Conservation (phyloP, 2,797 vertebrate species). For the Stomatorhinus walkeri region DNA sequence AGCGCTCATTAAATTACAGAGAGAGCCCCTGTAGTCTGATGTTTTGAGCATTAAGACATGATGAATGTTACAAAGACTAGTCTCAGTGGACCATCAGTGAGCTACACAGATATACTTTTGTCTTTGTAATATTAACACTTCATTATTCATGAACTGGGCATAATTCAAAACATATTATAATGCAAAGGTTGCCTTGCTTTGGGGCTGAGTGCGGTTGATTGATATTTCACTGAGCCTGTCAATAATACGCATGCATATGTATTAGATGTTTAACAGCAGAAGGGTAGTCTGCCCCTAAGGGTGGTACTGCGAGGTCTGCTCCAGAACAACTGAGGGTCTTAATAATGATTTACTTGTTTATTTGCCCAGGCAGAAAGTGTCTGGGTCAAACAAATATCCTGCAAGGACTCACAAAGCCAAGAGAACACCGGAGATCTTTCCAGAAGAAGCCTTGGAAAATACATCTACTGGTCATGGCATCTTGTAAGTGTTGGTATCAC, state of each 20-base stretch:
- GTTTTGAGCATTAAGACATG: not conserved
- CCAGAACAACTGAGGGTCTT: not conserved
- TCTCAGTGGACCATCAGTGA: not conserved
- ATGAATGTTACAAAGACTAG: not conserved
- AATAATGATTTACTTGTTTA: not conserved
- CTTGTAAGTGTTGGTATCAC: not conserved
- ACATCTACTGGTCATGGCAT: too few species aligned
- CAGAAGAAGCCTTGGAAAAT: not conserved
- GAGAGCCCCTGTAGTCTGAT: not conserved
- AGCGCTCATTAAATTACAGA: not conserved
- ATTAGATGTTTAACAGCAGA: not conserved
- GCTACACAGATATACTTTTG: not conserved
- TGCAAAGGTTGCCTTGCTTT: not conserved
- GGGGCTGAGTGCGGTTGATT: not conserved
- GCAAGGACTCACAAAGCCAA: not conserved
- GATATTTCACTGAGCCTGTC: not conserved
- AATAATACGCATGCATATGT: not conserved
- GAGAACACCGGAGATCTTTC: not conserved
- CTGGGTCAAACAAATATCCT: not conserved
- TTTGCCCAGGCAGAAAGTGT: not conserved
- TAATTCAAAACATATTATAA: conserved; percentile 3
- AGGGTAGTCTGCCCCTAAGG: not conserved
- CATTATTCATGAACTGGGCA: conserved; percentile 2
- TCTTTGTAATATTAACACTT: not conserved
- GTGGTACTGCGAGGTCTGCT: not conserved